phyloP scores from a whole-genome alignment of 2,888 invertebrate genomes.

The Chrysopilus asiliformis region DNA sequence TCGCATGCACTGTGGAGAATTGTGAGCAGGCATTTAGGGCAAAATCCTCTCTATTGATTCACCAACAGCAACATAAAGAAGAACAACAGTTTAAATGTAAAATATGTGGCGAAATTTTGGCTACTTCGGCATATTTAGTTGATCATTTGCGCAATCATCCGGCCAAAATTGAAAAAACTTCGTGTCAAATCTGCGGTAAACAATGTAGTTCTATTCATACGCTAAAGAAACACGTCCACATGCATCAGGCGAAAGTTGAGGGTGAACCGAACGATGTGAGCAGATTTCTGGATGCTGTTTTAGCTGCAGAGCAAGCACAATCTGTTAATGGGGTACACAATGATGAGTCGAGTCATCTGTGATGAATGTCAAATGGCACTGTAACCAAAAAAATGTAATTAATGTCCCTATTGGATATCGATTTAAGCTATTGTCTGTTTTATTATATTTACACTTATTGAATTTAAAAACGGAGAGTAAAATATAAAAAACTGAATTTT shows the following conservation, averaged over 20 bases:
- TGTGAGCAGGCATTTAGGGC: slow-evolving; percentile 16
- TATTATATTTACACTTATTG: too few species aligned
- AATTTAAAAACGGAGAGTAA: too few species aligned
- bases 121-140: slow-evolving; percentile 15
- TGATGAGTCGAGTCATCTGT: too few species aligned
- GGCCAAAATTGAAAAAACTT: slow-evolving; percentile 15
- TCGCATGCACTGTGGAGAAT: slow-evolving; percentile 15
- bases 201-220: slow-evolving; percentile 13
- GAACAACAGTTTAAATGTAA: slow-evolving; percentile 16
- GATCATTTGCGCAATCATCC: slow-evolving; percentile 17
- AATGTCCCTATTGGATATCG: too few species aligned
- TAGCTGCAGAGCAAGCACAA: too few species aligned
- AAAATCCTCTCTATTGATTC: slow-evolving; percentile 15
- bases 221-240: slow-evolving; percentile 15
- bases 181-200: slow-evolving; percentile 12
- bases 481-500: too few species aligned
- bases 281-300: too few species aligned
- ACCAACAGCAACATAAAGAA: slow-evolving; percentile 16
- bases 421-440: too few species aligned
- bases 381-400: too few species aligned
- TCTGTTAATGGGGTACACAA: too few species aligned
- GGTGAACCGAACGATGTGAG: too few species aligned
- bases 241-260: slow-evolving; percentile 6
- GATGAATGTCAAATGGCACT: too few species aligned
- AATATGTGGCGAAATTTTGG: slow-evolving; percentile 14